phyloP scores from a whole-genome alignment of 2,113 vertebrate genomes.

The Hippopotamus amphibius region DNA sequence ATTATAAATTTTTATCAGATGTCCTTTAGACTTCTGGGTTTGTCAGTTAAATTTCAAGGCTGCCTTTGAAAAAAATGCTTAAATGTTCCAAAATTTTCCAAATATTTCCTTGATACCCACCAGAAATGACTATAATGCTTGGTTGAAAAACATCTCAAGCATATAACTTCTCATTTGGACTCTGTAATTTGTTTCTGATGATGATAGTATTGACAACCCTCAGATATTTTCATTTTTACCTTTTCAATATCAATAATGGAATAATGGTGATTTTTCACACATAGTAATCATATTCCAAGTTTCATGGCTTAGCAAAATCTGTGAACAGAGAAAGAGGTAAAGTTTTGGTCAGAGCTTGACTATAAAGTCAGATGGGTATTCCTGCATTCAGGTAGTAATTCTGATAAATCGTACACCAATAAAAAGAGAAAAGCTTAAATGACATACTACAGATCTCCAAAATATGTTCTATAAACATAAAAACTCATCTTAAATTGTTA shows the following conservation, averaged over 20 bases:
- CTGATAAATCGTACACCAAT: not conserved
- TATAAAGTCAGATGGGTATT: not conserved
- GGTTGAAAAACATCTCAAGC: not conserved
- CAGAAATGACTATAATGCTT: not conserved
- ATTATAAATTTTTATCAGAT: not conserved
- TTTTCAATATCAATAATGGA: not conserved
- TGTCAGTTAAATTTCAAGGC: not conserved
- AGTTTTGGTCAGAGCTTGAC: not conserved
- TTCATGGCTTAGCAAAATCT: not conserved
- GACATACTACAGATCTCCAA: not conserved
- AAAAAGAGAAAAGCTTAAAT: not conserved
- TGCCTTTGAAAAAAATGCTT: not conserved
- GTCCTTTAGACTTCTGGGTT: not conserved
- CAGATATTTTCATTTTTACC: not conserved
- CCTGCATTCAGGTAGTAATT: not conserved
- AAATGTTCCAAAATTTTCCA: not conserved
- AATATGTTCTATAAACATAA: not conserved
- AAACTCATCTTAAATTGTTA: not conserved
- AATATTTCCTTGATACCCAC: not conserved
- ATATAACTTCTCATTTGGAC: not conserved
- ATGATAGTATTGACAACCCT: not conserved
- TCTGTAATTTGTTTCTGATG: not conserved
- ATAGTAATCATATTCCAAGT: not conserved
- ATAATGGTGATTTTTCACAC: not conserved
- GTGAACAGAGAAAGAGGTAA: not conserved